Percentiles rank a stretch among this genome's conserved stretches.
phyloP scores from a whole-genome alignment of 1,140 invertebrate species.

The Samia ricini region DNA sequence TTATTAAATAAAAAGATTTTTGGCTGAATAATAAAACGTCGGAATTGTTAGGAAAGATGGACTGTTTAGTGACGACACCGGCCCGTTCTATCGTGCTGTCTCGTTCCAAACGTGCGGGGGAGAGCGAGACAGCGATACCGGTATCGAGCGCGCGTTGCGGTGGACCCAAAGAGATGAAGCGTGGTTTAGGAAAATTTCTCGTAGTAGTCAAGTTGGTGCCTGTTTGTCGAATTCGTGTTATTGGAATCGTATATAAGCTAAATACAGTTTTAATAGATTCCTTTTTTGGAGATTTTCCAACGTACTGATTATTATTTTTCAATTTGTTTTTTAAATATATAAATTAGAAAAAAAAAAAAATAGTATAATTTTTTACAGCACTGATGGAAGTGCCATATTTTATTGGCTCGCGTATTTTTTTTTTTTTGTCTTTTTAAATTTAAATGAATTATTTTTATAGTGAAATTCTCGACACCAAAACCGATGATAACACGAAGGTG shows the following conservation, averaged over 20 bases:
- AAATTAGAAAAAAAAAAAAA: constrained; percentile 53
- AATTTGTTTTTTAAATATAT: constrained; percentile 53
- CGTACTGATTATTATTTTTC: constrained; percentile 72
- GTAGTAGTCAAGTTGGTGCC: constrained; percentile 73
- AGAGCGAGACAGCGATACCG: neutral
- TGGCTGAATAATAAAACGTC: neutral
- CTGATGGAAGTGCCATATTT: constrained; percentile 73
- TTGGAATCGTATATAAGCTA: constrained; percentile 36
- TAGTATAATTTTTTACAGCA: constrained; percentile 70
- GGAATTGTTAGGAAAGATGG: neutral
- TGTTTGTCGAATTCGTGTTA: constrained; percentile 51
- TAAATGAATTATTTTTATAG: constrained; percentile 67
- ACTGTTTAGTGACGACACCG: neutral
- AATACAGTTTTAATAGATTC: constrained; percentile 34
- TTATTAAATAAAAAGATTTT: too few species aligned
- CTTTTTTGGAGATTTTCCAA: constrained; percentile 61
- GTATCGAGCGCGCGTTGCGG: neutral
- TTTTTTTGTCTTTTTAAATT: constrained; percentile 16
- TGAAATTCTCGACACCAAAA: constrained; percentile 74
- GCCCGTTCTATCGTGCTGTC: neutral
- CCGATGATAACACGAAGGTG: constrained; percentile 58
- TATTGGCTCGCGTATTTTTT: constrained; percentile 59
- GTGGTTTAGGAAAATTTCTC: constrained; percentile 65
- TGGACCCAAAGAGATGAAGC: constrained; percentile 50
- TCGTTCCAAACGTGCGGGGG: neutral